Base-by-base conservation (phyloP, 2,113 vertebrate species). In the Pangasianodon hypophthalmus region DNA sequence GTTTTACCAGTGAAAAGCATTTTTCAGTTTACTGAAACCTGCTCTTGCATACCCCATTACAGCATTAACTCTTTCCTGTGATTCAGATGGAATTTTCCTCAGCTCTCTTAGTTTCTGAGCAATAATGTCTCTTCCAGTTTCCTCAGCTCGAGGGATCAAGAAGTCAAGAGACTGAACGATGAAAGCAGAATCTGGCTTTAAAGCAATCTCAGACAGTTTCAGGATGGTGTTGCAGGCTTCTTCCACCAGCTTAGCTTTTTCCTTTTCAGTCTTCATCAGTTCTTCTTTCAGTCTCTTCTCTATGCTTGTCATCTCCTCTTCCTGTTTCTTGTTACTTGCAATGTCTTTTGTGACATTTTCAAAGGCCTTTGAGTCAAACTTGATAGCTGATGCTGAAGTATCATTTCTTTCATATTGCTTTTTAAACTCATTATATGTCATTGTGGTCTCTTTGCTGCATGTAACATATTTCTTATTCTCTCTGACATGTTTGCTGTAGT, bases 141-240 rank as follows among this genome's bases (percentile, higher is more conserved):
- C 88, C 19, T 69, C 81, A 87, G 86, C 73, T 56, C 26, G 88
- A 26, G 84, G 83, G 32, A 92, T 91, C 86, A 92, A 77, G 56
- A 90, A 91, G 60, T 91, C 92, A 1, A 92, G 75, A 80, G 83
- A 32, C 32, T 90, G 52, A 60, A 90, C 21, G 58, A 80, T 91
- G 84, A 88, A 90, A n/a, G 79, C 85, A 50, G 88, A 87, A 29
- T 90, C 84, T 29, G 84, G 2, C 85, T 88, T 89, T 29, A 92
- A 56, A 71, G 89, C 85, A 10, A 92, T 92, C 71, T 71, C 37
- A 54, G 32, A 62, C 32, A 92, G 92, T 56, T 62, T 24, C 9
- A 80, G 18, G 58, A 92, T 83, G 29, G 7, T 48, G 11, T 10
- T 2, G 37, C 84, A 90, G 41, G 91, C 88, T 24, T 91, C 54